A percentile compares a stretch with the other conserved stretches of the same genome.
These are phyloP conservation scores for Agrochola lota DNA, from an alignment of 2,888 invertebrate species.

Conservation along the genomic window DNA sequence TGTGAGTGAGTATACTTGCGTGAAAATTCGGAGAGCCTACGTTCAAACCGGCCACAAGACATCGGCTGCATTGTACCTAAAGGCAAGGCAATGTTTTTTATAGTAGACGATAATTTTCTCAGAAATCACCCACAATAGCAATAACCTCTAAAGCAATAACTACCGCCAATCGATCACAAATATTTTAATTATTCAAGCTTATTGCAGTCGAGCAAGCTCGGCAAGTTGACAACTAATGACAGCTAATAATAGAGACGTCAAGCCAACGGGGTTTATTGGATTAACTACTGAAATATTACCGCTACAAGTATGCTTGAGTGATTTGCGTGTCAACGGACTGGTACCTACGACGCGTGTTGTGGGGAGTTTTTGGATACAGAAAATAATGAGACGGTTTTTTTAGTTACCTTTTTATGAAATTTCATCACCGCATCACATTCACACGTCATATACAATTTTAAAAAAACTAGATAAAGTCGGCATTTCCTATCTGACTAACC, in stretches of 20 bases:
- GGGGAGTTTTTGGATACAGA: not conserved
- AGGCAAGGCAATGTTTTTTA: not conserved
- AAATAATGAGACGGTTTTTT: not conserved
- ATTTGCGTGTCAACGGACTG: conserved; percentile 32
- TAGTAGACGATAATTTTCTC: not conserved
- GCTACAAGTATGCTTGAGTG: conserved; percentile 15
- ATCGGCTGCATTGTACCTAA: too few relatives aligned
- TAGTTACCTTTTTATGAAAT: not conserved
- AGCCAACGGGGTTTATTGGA: conserved; percentile 26
- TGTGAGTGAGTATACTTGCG: too few relatives aligned
- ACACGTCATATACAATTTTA: not conserved
- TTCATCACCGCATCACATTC: not conserved
- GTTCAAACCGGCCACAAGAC: too few relatives aligned
- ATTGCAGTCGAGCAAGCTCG: conserved; percentile 37
- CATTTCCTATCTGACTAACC: not conserved
- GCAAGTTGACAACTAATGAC: conserved; percentile 48
- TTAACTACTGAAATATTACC: conserved; percentile 45
- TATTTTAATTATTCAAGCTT: conserved; percentile 50
- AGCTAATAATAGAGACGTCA: conserved; percentile 52
- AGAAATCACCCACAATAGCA: not conserved
- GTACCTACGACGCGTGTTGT: not conserved
- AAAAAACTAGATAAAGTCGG: not conserved
- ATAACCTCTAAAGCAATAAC: not conserved
- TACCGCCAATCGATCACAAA: conserved; percentile 4
- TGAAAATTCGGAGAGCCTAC: too few relatives aligned